phyloP scores from a whole-genome alignment of 1,140 invertebrate species.

The Drosophila melanogaster region Release_6_plus_ISO1_MT NT_033779.5:4912001-4912500 shows the following conservation, averaged over 20 bases:
- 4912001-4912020: slow-evolving; percentile 26
- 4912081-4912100: slow-evolving; percentile 40
- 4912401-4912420: not conserved
- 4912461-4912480: slow-evolving; percentile 59
- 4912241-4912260: not conserved
- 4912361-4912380: not conserved
- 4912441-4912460: slow-evolving; percentile 35
- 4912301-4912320: no score
- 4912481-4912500: slow-evolving; percentile 58
- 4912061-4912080: slow-evolving; percentile 31
- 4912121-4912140: slow-evolving; percentile 62
- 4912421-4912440: slow-evolving; percentile 27
- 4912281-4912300: no score
- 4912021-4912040: not conserved
- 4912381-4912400: slow-evolving; percentile 8
- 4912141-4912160: slow-evolving; percentile 22
- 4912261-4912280: not conserved
- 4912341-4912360: no score
- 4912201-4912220: not conserved
- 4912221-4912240: not conserved
- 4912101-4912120: slow-evolving; percentile 32
- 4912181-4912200: slow-evolving; percentile 19
- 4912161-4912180: slow-evolving; percentile 16
- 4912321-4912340: no score
- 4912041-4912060: slow-evolving; percentile 14